phyloP scores from a whole-genome alignment of 2,888 invertebrate genomes.

The Trachelus iudaicus region DNA sequence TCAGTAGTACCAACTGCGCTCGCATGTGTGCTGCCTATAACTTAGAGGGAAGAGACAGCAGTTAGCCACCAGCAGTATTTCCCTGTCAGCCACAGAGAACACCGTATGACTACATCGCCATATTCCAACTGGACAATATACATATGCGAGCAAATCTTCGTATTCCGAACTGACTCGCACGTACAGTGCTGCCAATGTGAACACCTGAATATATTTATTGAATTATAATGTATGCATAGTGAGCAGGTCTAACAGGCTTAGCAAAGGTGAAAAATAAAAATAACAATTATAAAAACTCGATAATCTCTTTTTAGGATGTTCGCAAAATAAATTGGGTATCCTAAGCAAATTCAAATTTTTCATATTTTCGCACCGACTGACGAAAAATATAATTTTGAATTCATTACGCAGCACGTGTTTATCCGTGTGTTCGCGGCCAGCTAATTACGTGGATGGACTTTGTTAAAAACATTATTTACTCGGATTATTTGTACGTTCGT shows the following conservation, averaged over 20 bases:
- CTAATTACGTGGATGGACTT: background rate
- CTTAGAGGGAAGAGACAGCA: constrained; percentile 43
- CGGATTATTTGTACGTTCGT: constrained; percentile 36
- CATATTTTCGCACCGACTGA: background rate
- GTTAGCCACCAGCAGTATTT: constrained; percentile 46
- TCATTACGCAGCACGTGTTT: background rate
- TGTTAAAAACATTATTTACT: constrained; percentile 41
- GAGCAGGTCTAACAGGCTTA: background rate
- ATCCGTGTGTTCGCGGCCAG: background rate
- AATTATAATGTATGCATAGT: background rate
- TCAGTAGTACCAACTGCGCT: background rate
- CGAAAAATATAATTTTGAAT: background rate
- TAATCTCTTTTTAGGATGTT: background rate
- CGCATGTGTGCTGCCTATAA: constrained; percentile 33
- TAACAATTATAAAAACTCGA: background rate
- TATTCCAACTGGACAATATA: constrained; percentile 17
- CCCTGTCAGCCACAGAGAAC: constrained; percentile 39
- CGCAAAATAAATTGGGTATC: background rate
- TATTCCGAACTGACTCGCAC: background rate
- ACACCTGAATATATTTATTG: background rate
- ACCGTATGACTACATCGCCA: constrained; percentile 29
- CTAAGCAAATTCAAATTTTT: background rate
- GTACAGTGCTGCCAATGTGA: background rate
- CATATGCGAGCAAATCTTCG: constrained; percentile 14
- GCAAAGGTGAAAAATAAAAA: background rate